Percentiles rank a stretch among this genome's conserved stretches.
These are phyloP conservation scores for Macrotis lagotis DNA, from an alignment of 2,113 vertebrate genomes.

Conservation along the genomic window DNA sequence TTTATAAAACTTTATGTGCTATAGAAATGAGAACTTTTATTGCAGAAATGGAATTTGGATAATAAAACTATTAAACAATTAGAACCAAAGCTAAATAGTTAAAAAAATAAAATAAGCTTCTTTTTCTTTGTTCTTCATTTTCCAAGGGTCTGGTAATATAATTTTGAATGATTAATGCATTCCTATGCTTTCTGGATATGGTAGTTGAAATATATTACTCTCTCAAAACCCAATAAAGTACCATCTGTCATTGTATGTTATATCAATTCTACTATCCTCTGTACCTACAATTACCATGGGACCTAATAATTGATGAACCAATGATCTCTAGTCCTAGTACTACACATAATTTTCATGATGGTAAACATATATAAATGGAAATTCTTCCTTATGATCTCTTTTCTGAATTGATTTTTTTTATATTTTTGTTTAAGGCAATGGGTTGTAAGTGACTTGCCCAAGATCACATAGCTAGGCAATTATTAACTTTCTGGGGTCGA, in stretches of 20 bases:
- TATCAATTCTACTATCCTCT: neutral
- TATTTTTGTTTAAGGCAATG: too few relatives aligned
- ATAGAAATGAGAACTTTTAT: neutral
- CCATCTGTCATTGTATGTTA: neutral
- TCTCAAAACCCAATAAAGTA: neutral
- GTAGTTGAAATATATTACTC: fast-evolving
- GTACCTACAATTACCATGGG: neutral
- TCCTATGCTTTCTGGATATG: neutral
- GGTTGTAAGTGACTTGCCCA: too few relatives aligned
- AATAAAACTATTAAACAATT: conserved; percentile 32
- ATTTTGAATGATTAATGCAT: neutral
- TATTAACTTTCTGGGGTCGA: too few relatives aligned
- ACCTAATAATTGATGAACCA: neutral
- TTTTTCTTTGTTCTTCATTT: neutral
- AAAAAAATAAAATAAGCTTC: neutral
- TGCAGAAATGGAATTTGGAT: conserved; percentile 5
- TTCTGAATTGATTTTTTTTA: too few relatives aligned
- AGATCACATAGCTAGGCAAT: too few relatives aligned
- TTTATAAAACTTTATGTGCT: neutral
- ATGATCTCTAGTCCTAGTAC: neutral
- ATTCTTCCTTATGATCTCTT: neutral
- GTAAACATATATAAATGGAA: conserved; percentile 8
- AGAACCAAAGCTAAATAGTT: neutral
- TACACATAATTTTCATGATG: neutral
- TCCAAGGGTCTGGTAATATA: neutral